Percentiles rank a stretch among this genome's conserved stretches.
Evolutionary conservation across 2,797 vertebrate species (phyloP).

Genomic region (Zenarchopterus dispar): DNA sequence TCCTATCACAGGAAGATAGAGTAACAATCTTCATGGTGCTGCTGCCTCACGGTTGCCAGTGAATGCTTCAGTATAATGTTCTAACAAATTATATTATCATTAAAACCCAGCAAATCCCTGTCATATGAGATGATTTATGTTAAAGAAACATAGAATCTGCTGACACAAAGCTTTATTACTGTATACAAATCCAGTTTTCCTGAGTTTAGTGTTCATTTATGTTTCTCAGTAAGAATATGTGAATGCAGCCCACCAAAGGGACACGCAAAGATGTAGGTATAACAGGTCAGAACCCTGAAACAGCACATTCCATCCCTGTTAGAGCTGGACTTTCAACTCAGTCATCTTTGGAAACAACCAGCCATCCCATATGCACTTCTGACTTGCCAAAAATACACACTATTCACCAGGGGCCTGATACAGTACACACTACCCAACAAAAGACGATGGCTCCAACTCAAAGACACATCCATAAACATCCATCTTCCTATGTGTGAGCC

Average conservation of each 20-base stretch:
- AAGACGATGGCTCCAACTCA: slow-evolving; percentile 62
- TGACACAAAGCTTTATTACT: too few species aligned
- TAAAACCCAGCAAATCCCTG: slow-evolving; percentile 5
- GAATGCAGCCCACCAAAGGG: background rate
- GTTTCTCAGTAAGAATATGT: background rate
- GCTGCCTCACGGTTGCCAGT: background rate
- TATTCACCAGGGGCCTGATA: slow-evolving; percentile 38
- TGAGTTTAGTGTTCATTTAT: background rate
- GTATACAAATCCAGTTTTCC: too few species aligned
- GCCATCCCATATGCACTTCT: slow-evolving; percentile 47
- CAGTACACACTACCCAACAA: slow-evolving; percentile 47
- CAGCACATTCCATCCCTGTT: slow-evolving; percentile 39
- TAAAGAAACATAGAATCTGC: slow-evolving; percentile 1
- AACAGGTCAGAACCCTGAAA: slow-evolving; percentile 37
- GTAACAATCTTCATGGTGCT: slow-evolving; percentile 15
- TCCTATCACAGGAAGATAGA: slow-evolving; percentile 20
- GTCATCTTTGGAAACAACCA: slow-evolving; percentile 47
- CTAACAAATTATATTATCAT: slow-evolving; percentile 6
- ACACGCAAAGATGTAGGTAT: slow-evolving; percentile 24
- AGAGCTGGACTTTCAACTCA: slow-evolving; percentile 37
- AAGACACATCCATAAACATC: slow-evolving; percentile 71
- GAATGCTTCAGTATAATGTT: slow-evolving; percentile 22
- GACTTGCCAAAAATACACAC: slow-evolving; percentile 39
- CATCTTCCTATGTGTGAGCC: slow-evolving; percentile 63
- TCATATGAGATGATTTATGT: background rate